phyloP scores from a whole-genome alignment of 2,888 invertebrate genomes.

The Eremobia ochroleuca region DNA sequence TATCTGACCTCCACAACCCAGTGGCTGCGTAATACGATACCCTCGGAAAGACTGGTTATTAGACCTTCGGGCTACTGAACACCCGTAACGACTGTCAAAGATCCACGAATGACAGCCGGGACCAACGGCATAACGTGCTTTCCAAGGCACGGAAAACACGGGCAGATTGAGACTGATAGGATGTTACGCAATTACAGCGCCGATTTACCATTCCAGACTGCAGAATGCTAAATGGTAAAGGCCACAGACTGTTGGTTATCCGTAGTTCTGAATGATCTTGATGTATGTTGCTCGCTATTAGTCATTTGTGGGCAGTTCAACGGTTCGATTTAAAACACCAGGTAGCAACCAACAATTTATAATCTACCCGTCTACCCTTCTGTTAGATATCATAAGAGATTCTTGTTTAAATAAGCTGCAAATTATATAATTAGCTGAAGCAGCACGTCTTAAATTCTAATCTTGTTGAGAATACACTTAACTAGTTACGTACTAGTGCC shows the following conservation, averaged over 20 bases:
- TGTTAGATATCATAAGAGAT: slow-evolving; percentile 1
- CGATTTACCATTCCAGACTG: background rate
- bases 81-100: too few relatives aligned
- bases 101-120: too few relatives aligned
- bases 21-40: too few relatives aligned
- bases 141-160: too few relatives aligned
- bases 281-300: background rate
- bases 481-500: slow-evolving; percentile 49
- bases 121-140: too few relatives aligned
- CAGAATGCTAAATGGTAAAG: background rate
- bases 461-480: slow-evolving; percentile 52
- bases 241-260: background rate
- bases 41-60: too few relatives aligned
- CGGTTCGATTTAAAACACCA: background rate
- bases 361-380: background rate
- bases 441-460: slow-evolving; percentile 45
- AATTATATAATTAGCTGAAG: slow-evolving; percentile 27
- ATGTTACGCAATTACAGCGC: background rate
- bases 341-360: background rate
- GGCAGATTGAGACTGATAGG: background rate
- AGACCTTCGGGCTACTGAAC: too few relatives aligned
- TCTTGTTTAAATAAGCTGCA: slow-evolving; percentile 4
- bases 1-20: too few relatives aligned
- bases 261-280: background rate
- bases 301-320: background rate